Evolutionary conservation across 2,113 vertebrate species (phyloP).

Genomic region (Meriones unguiculatus): DNA sequence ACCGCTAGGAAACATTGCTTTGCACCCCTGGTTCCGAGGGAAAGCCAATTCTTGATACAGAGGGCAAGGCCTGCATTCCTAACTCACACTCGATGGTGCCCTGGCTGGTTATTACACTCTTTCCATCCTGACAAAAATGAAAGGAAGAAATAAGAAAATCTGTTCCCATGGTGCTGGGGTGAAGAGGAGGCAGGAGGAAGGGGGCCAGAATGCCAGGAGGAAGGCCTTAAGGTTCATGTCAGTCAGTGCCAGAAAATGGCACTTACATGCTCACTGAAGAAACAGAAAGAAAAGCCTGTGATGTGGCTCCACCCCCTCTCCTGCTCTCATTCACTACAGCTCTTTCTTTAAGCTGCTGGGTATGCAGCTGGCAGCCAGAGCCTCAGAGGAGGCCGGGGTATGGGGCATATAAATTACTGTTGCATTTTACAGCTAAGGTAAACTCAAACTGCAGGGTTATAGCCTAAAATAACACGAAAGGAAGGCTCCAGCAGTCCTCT

Average conservation of each 20-base stretch:
- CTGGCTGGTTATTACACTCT: slow-evolving; percentile 73
- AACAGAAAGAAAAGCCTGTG: slow-evolving; percentile 73
- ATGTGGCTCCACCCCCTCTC: slow-evolving; percentile 58
- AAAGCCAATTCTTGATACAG: slow-evolving; percentile 38
- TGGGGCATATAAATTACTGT: slow-evolving; percentile 88
- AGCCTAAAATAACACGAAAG: slow-evolving; percentile 83
- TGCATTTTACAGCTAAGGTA: slow-evolving; percentile 89
- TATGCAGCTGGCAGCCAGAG: slow-evolving; percentile 87
- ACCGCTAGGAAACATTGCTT: slow-evolving; percentile 38
- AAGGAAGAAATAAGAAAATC: slow-evolving; percentile 77
- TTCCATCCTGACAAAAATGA: slow-evolving; percentile 69
- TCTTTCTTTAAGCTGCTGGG: slow-evolving; percentile 88
- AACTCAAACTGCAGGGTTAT: slow-evolving; percentile 87
- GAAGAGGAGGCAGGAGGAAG: background rate
- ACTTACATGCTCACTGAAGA: slow-evolving; percentile 78
- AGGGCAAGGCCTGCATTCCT: slow-evolving; percentile 60
- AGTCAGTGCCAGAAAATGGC: slow-evolving; percentile 74
- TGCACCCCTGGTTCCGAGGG: background rate
- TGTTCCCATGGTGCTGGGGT: background rate
- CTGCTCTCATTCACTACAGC: slow-evolving; percentile 81
- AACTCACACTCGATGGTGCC: slow-evolving; percentile 50
- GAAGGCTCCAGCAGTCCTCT: slow-evolving; percentile 73
- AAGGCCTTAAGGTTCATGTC: slow-evolving; percentile 56
- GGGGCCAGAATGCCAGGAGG: background rate
- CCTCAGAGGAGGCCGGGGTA: slow-evolving; percentile 83